Percentiles rank a stretch among this genome's conserved stretches.
Evolutionary conservation across 92 coral and sea anemone species (phyloP).

Genomic region (Diadumene lineata): DNA sequence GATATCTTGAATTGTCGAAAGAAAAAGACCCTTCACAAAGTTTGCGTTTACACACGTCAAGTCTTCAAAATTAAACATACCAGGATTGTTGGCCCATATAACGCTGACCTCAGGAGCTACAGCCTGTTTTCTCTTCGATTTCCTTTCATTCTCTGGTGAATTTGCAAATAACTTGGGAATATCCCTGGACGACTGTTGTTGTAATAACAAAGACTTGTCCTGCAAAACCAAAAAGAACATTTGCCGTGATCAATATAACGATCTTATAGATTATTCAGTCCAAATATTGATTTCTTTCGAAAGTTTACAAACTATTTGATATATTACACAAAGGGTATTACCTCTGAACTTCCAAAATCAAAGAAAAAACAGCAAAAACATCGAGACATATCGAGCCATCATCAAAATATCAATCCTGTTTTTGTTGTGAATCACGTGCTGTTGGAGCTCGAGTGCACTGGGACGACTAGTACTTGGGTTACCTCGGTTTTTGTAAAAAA

Average conservation of each 20-base stretch:
- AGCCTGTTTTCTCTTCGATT: constrained; percentile 14
- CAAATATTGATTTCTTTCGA: too few relatives aligned
- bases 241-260: too few relatives aligned
- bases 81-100: constrained; percentile 88
- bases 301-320: background rate
- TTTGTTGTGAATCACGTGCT: background rate
- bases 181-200: constrained; percentile 27
- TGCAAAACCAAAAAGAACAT: background rate
- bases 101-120: constrained; percentile 59
- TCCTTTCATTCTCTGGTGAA: constrained; percentile 29
- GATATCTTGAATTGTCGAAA: too few relatives aligned
- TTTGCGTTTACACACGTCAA: too few relatives aligned
- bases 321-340: background rate
- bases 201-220: constrained; percentile 55
- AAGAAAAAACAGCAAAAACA: constrained; percentile 39
- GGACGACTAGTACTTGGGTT: too few relatives aligned
- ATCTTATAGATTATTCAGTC: too few relatives aligned
- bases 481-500: too few relatives aligned
- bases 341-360: constrained; percentile 32
- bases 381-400: constrained; percentile 25
- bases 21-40: too few relatives aligned
- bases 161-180: constrained; percentile 44
- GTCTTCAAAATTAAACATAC: too few relatives aligned
- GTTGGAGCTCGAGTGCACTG: too few relatives aligned
- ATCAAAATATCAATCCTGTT: background rate